phyloP scores from a whole-genome alignment of 92 coral and sea anemone genomes.

The Bergia puertoricense region DNA sequence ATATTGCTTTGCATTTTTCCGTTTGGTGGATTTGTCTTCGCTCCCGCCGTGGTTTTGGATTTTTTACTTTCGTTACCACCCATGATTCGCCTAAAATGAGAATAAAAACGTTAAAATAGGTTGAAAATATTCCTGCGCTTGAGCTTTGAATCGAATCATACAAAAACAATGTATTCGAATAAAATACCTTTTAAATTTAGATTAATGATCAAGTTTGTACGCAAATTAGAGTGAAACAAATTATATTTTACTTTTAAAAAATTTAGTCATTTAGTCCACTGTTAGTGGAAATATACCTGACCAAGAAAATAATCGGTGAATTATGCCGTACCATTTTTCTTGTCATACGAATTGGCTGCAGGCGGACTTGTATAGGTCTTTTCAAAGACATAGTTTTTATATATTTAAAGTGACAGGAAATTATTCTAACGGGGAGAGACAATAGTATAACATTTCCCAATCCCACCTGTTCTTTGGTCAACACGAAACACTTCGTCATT shows the following conservation, averaged over 20 bases:
- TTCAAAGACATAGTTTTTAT: background rate
- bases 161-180: background rate
- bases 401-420: background rate
- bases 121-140: background rate
- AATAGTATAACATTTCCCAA: background rate
- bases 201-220: background rate
- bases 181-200: background rate
- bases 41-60: background rate
- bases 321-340: background rate
- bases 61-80: conserved; percentile 34
- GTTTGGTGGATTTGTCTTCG: conserved; percentile 4
- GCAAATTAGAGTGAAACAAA: background rate
- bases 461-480: background rate
- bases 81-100: conserved; percentile 4
- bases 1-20: conserved; percentile 25
- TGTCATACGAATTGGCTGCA: background rate
- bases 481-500: background rate
- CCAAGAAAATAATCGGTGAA: no score
- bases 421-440: conserved; percentile 32
- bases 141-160: background rate
- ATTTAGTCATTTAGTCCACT: background rate
- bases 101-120: no score
- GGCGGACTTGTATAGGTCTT: background rate
- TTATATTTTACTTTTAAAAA: no score
- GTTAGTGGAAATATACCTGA: background rate